Conservation (phyloP, 2,888 invertebrate genomes). For the Cryptops parisi region DNA sequence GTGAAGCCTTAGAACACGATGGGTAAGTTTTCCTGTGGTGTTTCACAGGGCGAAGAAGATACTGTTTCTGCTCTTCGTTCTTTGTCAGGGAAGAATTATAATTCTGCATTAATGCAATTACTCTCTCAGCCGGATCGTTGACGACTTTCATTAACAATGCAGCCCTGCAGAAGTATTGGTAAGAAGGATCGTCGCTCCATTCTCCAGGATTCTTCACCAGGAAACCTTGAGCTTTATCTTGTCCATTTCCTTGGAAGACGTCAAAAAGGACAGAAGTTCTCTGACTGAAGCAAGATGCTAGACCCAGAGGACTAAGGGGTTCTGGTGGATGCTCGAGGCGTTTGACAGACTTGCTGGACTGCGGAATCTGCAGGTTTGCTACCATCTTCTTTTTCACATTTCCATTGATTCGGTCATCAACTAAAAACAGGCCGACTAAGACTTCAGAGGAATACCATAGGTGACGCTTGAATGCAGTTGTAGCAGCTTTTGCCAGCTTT, state of each 20-base stretch:
- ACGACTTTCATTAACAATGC: neutral
- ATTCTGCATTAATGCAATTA: neutral
- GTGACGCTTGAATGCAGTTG: too few relatives aligned
- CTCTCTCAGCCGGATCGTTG: neutral
- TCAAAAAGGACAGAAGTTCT: neutral
- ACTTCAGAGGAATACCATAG: too few relatives aligned
- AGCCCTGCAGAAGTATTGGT: neutral
- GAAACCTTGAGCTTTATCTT: neutral
- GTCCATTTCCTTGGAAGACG: neutral
- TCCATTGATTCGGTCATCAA: too few relatives aligned
- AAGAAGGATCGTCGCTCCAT: neutral
- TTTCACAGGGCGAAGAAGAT: too few relatives aligned
- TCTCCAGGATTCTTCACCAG: neutral
- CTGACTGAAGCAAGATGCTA: neutral
- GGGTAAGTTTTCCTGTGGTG: too few relatives aligned
- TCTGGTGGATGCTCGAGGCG: neutral
- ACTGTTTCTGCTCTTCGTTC: too few relatives aligned
- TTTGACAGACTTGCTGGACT: neutral
- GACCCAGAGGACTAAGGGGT: neutral
- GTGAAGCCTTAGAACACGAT: too few relatives aligned
- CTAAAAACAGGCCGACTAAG: too few relatives aligned
- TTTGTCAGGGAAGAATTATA: neutral
- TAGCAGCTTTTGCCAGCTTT: too few relatives aligned
- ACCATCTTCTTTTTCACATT: neutral
- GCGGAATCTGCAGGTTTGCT: neutral